A percentile compares a stretch with the other conserved stretches of the same genome.
These are phyloP conservation scores for Phycodurus eques DNA, from an alignment of 2,113 vertebrate species.

Conservation along the genomic window DNA sequence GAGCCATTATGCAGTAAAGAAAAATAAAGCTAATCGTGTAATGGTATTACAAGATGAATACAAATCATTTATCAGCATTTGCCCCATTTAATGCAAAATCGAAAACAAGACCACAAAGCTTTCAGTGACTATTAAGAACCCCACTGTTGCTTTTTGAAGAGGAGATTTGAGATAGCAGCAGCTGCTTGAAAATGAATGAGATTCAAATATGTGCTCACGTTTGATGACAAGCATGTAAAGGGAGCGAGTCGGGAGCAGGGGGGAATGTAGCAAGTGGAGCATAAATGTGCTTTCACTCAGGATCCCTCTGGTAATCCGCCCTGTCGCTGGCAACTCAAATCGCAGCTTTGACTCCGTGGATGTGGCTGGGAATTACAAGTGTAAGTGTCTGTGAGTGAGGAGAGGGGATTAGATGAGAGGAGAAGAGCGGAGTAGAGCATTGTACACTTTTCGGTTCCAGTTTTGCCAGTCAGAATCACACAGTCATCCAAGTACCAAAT, in stretches of 20 bases:
- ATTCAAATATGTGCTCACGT: constrained; percentile 28
- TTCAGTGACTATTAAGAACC: constrained; percentile 10
- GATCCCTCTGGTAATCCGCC: constrained; percentile 64
- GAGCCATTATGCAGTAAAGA: constrained; percentile 34
- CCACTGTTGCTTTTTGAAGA: constrained; percentile 31
- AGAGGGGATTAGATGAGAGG: constrained; percentile 58
- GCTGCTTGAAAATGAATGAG: constrained; percentile 12
- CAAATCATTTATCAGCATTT: constrained; percentile 33
- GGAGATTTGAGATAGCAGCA: constrained; percentile 36
- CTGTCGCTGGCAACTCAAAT: constrained; percentile 65
- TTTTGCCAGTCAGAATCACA: background rate
- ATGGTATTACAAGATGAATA: constrained; percentile 50
- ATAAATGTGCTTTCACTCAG: constrained; percentile 61
- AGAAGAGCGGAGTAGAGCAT: constrained; percentile 1
- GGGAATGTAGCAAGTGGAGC: constrained; percentile 32
- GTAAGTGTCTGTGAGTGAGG: constrained; percentile 71
- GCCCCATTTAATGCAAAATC: constrained; percentile 38
- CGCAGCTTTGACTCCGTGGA: constrained; percentile 64
- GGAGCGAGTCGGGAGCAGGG: constrained; percentile 7
- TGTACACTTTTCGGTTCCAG: background rate
- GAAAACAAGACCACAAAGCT: constrained; percentile 30
- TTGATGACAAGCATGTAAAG: constrained; percentile 5
- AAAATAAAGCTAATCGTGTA: constrained; percentile 51
- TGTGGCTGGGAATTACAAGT: constrained; percentile 72
- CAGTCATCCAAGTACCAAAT: background rate